Evolutionary conservation across 1,140 invertebrate species (phyloP), one percentile per base, ranked within the genome.

Genomic region (Euglossa dilemma): DNA sequence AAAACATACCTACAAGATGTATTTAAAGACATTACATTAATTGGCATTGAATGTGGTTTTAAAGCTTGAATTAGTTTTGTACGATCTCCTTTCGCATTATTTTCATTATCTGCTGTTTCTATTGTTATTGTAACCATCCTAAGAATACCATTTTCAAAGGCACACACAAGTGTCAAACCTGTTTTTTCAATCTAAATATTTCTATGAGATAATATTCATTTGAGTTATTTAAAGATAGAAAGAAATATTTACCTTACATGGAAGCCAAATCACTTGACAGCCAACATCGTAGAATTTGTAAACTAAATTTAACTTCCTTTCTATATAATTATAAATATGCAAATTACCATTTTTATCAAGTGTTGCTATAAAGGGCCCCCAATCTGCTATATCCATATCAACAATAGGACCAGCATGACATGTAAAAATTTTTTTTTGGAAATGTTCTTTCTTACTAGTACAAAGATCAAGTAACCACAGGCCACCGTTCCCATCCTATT

Each of bases 401-500:
- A 95, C 94, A 0, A 98, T 95, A n/a, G 95, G 90, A 12, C 97
- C 97, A 4, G 97, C 96, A 85, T 98, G 97, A 88, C 96, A 97
- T 0, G 95, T 95, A 66, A 97, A 95, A 20, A 98, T 91, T 91
- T 96, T 96, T 71, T 95, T 91, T 1, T 97, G 95, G 16, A 92
- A 78, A 66, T 93, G 88, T 50, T 94, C 95, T 23, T 94, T 94
- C 66, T 95, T 94, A 59, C 95, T 95, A n/a, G 96, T 96, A 52
- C 96, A 96, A 6, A 98, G 92, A 88, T 98, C 97, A 43, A 97
- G 95, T 61, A 95, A 94, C 97, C 97, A 98, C 45, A 98, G 95
- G 7, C 97, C 97, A 64, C 97, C 97, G 85, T 97, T 97, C 36
- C 96, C 97, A 95, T 98, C 97, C 96, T 97, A 71, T 2, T 54